Base-by-base conservation (phyloP, 2,113 vertebrate genomes). In the Trogon melanurus region DNA sequence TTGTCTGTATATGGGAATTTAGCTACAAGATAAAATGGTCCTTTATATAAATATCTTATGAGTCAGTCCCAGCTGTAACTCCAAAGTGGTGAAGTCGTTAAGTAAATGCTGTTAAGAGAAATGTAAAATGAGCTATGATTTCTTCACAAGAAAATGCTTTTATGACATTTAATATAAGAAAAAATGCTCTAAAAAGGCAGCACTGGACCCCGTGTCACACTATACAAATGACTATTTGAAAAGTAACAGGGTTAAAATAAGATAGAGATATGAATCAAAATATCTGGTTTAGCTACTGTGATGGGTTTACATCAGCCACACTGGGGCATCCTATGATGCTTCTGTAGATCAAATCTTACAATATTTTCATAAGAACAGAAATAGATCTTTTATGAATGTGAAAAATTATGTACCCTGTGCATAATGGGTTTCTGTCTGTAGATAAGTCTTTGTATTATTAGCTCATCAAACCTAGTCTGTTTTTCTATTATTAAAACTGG, bases 41-140 rank as follows among this genome's bases (percentile, higher is more conserved):
- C 83, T 96, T 94, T 95, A 94, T 93, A 97, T 97, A 97, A 96
- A 97, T 97, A 97, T 95, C 96, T 96, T 92, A 97, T 97, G 96
- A 97, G 96, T 97, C 96, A 97, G 96, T 96, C 92, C 95, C 96
- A 97, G 92, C 95, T 96, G 96, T 95, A 97, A 85, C 92, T 96
- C 76, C 32, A 11, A 96, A 97, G 91, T 85, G 93, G 80, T 96
- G 92, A 96, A 96, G 91, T 95, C 11, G 91, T 93, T 92, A 92
- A 97, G 79, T 94, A 95, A 95, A 95, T 75, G 93, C 96, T 95
- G 92, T 93, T 96, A 96, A 96, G 57, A 96, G 88, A 95, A 93
- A 96, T 89, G 91, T 73, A 95, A 95, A 96, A 96, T 53, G 50
- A 96, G 80, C 92, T 89, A 87, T 79, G 92, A 93, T 83, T 95